Base-by-base conservation (phyloP, 2,797 vertebrate genomes). In the Malurus leucopterus region DNA sequence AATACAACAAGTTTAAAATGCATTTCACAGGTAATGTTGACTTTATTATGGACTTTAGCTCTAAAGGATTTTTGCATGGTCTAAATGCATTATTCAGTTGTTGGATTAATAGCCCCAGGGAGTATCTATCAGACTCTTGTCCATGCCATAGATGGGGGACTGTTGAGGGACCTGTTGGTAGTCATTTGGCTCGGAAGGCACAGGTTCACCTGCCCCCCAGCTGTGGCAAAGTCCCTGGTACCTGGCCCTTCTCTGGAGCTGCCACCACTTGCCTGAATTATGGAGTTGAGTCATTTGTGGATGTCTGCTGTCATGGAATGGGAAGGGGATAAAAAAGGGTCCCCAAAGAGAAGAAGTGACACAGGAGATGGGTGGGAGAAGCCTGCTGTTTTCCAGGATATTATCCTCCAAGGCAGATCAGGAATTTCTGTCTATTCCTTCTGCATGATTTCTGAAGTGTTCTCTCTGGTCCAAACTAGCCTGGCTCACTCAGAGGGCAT, bases 381-480 rank as follows among this genome's bases (percentile, higher is more conserved):
- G 18, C 5, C 19, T 65, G 40, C 34, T 69, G 51, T 19, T 44
- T 47, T n/a, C 27, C 14, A 51, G 70, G 67, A 72, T 43, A 11
- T 44, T 1, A 1, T 3, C 10, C n/a, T 54, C 8, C 20, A 34
- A 54, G 44, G 11, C 17, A 9, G 36, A 14, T 57, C 1, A 46
- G 71, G 53, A 79, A 78, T 65, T 61, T 53, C 26, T 73, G 43
- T 26, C 26, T 1, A 0, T 68, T 65, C 53, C 30, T 78, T 55
- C 55, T 50, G 55, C 23, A 3, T 4, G 6, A 14, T 47, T 64
- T 86, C 61, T 62, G 34, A 8, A 22, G 20, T 32, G 38, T 10
- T 24, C 22, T 23, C 36, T 44, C 22, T 2, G 0, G 13, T 26
- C 17, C 67, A 73, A 5, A 22, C 4, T 1, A 19, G 13, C 1